Evolutionary conservation across 2,113 vertebrate species (phyloP).

Genomic region (Syngnathus typhle): DNA sequence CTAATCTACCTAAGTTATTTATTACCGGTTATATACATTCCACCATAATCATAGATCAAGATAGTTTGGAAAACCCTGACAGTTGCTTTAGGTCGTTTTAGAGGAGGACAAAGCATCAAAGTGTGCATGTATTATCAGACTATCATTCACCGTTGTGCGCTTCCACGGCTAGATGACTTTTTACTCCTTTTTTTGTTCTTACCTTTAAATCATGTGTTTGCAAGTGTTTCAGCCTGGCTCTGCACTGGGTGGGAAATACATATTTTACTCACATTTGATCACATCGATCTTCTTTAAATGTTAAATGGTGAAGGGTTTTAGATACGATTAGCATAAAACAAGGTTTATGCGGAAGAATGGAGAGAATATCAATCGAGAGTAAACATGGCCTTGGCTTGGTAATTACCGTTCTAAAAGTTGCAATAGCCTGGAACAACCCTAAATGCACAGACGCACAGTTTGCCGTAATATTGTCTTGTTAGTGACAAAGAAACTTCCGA

Average conservation of each 20-base stretch:
- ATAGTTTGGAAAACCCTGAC: no score
- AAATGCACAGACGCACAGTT: background rate
- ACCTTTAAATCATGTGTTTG: background rate
- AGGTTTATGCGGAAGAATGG: no score
- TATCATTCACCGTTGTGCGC: background rate
- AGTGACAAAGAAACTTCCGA: background rate
- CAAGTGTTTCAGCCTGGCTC: background rate
- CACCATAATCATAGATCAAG: no score
- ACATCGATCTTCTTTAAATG: background rate
- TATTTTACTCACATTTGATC: background rate
- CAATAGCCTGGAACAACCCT: no score
- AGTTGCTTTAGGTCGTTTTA: conserved; percentile 3
- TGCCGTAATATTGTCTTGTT: background rate
- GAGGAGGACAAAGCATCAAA: conserved; percentile 4
- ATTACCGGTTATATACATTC: no score
- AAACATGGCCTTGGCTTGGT: no score
- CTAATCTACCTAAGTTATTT: no score
- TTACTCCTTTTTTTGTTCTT: background rate
- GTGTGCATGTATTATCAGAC: conserved; percentile 2
- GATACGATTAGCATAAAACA: background rate
- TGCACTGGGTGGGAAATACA: background rate
- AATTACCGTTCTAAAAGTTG: no score
- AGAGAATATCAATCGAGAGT: no score
- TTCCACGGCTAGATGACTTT: background rate
- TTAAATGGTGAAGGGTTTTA: background rate